phyloP scores from a whole-genome alignment of 2,113 vertebrate genomes.

The Cryptoleucopteryx plumbea region DNA sequence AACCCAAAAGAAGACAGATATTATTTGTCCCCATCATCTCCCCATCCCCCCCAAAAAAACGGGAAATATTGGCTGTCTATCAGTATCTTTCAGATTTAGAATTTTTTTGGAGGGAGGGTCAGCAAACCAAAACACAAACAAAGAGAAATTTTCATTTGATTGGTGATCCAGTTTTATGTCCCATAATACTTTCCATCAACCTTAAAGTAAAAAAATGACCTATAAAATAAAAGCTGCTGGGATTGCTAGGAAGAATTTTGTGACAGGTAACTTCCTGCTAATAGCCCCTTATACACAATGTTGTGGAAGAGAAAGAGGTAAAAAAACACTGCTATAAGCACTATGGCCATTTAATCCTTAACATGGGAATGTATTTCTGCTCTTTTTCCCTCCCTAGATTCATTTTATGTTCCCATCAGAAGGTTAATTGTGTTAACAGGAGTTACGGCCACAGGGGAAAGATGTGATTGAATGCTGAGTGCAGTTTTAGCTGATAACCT shows the following conservation, averaged over 20 bases:
- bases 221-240: neutral
- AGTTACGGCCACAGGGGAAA: constrained; percentile 64
- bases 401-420: constrained; percentile 65
- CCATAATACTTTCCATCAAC: neutral
- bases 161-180: neutral
- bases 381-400: constrained; percentile 45
- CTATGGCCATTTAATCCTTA: constrained; percentile 43
- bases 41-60: neutral
- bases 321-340: constrained; percentile 25
- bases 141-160: neutral
- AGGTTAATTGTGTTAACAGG: constrained; percentile 68
- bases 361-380: constrained; percentile 65
- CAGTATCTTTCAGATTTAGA: neutral
- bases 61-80: neutral
- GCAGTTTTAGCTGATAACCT: constrained; percentile 68
- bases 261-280: neutral
- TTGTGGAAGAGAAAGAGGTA: neutral
- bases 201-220: neutral
- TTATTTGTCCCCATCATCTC: neutral
- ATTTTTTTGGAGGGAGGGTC: rapidly evolving
- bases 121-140: neutral
- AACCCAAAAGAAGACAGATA: neutral
- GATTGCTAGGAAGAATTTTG: neutral
- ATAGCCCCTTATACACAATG: neutral
- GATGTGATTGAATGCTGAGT: constrained; percentile 62